Evolutionary conservation across 2,888 invertebrate genomes (phyloP).

Genomic region (Mycalesis mineus): DNA sequence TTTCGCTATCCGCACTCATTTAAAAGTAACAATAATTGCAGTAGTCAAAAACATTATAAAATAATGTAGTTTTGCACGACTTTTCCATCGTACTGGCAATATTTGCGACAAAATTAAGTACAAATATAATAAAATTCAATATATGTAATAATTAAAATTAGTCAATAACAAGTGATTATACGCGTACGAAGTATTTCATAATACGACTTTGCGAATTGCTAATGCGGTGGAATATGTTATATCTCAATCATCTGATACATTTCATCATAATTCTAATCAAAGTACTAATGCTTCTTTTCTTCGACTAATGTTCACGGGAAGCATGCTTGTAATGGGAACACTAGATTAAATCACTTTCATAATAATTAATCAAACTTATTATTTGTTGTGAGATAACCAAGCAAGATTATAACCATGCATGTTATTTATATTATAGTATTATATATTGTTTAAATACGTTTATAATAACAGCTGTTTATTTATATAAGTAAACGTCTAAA

Average conservation of each 20-base stretch:
- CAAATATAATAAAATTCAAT: too few species aligned
- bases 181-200: too few species aligned
- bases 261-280: conserved; percentile 33
- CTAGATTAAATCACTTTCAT: conserved; percentile 12
- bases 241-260: conserved; percentile 31
- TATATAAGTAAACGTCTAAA: too few species aligned
- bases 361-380: conserved; percentile 47
- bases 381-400: conserved; percentile 77
- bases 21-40: conserved; percentile 30
- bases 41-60: background rate
- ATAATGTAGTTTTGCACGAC: background rate
- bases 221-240: background rate
- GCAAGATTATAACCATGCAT: conserved; percentile 39
- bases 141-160: too few species aligned
- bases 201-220: background rate
- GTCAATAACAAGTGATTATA: too few species aligned
- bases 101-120: background rate
- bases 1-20: conserved; percentile 66
- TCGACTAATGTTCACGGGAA: conserved; percentile 46
- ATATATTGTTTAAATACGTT: background rate
- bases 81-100: background rate
- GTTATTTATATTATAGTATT: background rate
- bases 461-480: too few species aligned
- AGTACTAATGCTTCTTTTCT: conserved; percentile 55
- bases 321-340: conserved; percentile 45